phyloP scores from a whole-genome alignment of 2,113 vertebrate genomes.

The Planiliza haematocheilus region DNA sequence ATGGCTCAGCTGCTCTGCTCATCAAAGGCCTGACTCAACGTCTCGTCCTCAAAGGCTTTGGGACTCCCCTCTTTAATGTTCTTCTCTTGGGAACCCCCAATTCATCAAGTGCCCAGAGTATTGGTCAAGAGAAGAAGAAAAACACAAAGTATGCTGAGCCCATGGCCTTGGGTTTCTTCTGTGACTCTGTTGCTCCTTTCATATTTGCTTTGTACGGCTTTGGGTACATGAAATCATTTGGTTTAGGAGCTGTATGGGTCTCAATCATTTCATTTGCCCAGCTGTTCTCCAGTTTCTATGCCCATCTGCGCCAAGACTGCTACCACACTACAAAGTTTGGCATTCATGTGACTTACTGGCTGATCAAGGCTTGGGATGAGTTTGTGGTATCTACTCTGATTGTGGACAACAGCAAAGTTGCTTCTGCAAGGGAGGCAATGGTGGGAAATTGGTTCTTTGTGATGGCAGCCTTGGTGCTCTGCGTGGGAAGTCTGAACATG shows the following conservation, averaged over 20 bases:
- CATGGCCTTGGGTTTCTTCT: slow-evolving; percentile 89
- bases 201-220: slow-evolving; percentile 90
- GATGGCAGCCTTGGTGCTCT: slow-evolving; percentile 80
- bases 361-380: slow-evolving; percentile 90
- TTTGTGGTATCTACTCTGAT: slow-evolving; percentile 79
- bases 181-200: slow-evolving; percentile 86
- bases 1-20: slow-evolving; percentile 86
- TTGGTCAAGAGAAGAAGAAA: slow-evolving; percentile 89
- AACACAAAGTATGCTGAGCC: slow-evolving; percentile 93
- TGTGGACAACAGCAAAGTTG: slow-evolving; percentile 28
- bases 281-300: slow-evolving; percentile 88
- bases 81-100: slow-evolving; percentile 86
- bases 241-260: slow-evolving; percentile 85
- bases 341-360: slow-evolving; percentile 87
- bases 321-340: slow-evolving; percentile 89
- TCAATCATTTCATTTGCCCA: slow-evolving; percentile 87
- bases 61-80: slow-evolving; percentile 90
- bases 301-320: slow-evolving; percentile 85
- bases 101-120: slow-evolving; percentile 76
- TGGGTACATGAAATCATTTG: slow-evolving; percentile 83
- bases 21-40: slow-evolving; percentile 89
- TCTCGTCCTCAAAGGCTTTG: slow-evolving; percentile 88
- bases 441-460: slow-evolving; percentile 91
- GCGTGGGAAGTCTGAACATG: slow-evolving; percentile 83
- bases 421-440: slow-evolving; percentile 79